Evolutionary conservation across 2,888 invertebrate species (phyloP), one percentile per base, ranked within the genome.

Genomic region (Polydrusus tereticollis): DNA sequence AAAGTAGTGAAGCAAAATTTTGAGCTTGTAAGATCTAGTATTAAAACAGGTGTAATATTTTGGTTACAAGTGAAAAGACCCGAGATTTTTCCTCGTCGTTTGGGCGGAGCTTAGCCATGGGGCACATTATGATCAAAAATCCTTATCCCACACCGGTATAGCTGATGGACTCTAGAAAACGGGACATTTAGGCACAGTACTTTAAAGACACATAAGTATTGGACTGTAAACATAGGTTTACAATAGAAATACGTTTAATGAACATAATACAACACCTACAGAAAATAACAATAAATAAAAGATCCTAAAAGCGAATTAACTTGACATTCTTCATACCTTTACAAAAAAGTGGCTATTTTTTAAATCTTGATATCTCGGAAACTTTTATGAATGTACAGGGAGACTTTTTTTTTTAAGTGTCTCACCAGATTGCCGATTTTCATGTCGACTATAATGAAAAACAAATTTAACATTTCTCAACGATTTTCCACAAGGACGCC

Each of bases 71-170:
- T 20, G 21, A 14, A 59, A 62, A 45, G 26, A 5, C 3, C 8
- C 8, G n/a, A 10, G 45, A 33, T 20, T 33, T 29, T 16, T 29
- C 18, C 52, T 29, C 33, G 8, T 55, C 29, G 52, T 55, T 55
- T 60, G 64, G 68, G 59, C 47, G 43, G 14, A 29, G 58, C 69
- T 73, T 74, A 74, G 77, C 75, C 72, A 75, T 73, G 74, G 72
- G 75, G 77, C 75, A 76, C 78, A 84, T 86, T 88, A 88, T 90
- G 90, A 88, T 90, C 90, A 90, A 90, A 90, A 90, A 90, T 89
- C 90, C 90, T 90, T 90, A 88, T 88, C 75, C 63, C 85, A 85
- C 85, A 85, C 86, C 86, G 85, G 84, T 85, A 57, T 73, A 60
- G 72, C 68, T 57, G 68, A 64, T 71, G 72, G 69, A 65, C 64